phyloP scores from a whole-genome alignment of 2,888 invertebrate species.

The Oscheius sp. region DNA sequence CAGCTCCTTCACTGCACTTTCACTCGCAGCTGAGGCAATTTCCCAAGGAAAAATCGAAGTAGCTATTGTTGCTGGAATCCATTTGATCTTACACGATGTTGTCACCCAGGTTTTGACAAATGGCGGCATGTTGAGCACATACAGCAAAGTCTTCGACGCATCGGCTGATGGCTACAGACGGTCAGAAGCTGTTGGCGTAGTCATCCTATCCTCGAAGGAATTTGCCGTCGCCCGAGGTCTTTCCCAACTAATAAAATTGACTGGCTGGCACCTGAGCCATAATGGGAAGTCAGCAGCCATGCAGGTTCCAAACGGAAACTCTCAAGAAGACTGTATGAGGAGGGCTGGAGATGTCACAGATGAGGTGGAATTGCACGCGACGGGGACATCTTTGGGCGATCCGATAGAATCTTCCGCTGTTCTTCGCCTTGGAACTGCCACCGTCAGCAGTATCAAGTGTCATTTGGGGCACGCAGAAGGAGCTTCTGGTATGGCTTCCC shows the following conservation, averaged over 20 bases:
- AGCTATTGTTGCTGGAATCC: slow-evolving; percentile 71
- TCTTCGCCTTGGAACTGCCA: background rate
- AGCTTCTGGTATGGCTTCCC: slow-evolving; percentile 59
- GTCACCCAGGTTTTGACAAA: slow-evolving; percentile 66
- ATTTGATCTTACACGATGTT: slow-evolving; percentile 68
- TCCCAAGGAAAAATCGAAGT: slow-evolving; percentile 73
- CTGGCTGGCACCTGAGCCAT: slow-evolving; percentile 57
- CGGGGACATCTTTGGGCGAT: slow-evolving; percentile 68
- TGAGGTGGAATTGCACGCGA: slow-evolving; percentile 70
- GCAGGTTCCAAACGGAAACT: slow-evolving; percentile 61
- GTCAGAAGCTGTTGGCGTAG: slow-evolving; percentile 66
- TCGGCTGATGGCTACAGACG: slow-evolving; percentile 73
- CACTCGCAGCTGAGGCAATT: slow-evolving; percentile 78
- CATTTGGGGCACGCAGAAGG: slow-evolving; percentile 67
- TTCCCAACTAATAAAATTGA: slow-evolving; percentile 1
- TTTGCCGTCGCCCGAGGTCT: slow-evolving; percentile 12
- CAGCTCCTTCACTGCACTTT: slow-evolving; percentile 82
- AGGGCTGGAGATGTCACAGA: slow-evolving; percentile 33
- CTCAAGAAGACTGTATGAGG: slow-evolving; percentile 57
- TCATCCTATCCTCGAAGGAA: slow-evolving; percentile 37
- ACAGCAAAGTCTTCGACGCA: slow-evolving; percentile 71
- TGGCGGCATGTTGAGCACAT: slow-evolving; percentile 64
- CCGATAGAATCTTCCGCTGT: slow-evolving; percentile 64
- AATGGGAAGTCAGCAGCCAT: slow-evolving; percentile 69
- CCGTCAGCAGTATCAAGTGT: slow-evolving; percentile 58